A percentile compares a stretch with the other conserved stretches of the same genome.
phyloP scores from a whole-genome alignment of 1,140 invertebrate genomes.

The Halesus radiatus region DNA sequence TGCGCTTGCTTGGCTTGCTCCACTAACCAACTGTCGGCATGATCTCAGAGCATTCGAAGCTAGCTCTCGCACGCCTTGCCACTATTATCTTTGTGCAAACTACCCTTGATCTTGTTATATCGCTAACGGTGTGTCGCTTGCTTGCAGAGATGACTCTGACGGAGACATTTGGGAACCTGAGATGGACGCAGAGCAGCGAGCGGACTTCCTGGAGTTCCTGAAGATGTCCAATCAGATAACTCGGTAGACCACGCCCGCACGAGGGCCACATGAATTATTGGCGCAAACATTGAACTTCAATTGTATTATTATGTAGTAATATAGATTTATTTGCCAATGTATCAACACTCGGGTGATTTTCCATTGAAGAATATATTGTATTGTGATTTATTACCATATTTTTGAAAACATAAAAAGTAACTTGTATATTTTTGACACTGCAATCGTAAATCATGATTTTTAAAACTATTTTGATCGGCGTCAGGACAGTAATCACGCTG shows the following conservation, averaged over 20 bases:
- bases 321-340: conserved; percentile 31
- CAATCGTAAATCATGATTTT: neutral
- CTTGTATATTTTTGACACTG: conserved; percentile 38
- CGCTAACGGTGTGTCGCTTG: neutral
- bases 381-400: conserved; percentile 35
- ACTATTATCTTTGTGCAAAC: too few relatives aligned
- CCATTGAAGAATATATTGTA: conserved; percentile 23
- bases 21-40: too few relatives aligned
- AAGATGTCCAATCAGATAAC: conserved; percentile 70
- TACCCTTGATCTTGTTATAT: too few relatives aligned
- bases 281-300: conserved; percentile 15
- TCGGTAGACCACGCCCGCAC: conserved; percentile 56
- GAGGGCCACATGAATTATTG: conserved; percentile 29
- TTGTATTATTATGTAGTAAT: conserved; percentile 39
- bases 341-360: conserved; percentile 29
- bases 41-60: too few relatives aligned
- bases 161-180: conserved; percentile 68
- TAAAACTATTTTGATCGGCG: neutral
- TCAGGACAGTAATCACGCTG: neutral
- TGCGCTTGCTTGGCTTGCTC: too few relatives aligned
- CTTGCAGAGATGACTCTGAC: conserved; percentile 66
- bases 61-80: too few relatives aligned
- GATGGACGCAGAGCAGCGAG: conserved; percentile 69
- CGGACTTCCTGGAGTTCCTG: conserved; percentile 68
- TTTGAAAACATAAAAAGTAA: conserved; percentile 8